phyloP scores from a whole-genome alignment of 2,113 vertebrate genomes.

The Paralichthys olivaceus region DNA sequence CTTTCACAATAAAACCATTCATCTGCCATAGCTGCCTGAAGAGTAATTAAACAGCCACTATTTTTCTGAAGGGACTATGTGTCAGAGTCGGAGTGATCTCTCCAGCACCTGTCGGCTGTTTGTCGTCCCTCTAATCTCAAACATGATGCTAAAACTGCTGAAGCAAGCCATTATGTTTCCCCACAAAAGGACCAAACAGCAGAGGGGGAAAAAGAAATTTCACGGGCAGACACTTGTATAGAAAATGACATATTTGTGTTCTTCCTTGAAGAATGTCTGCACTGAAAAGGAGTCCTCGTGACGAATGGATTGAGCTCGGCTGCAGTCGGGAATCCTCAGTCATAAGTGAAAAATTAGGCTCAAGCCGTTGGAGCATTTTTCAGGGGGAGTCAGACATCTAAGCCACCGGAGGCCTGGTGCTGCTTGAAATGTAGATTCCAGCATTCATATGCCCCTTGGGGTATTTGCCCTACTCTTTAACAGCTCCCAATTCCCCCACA shows the following conservation, averaged over 20 bases:
- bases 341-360: slow-evolving; percentile 46
- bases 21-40: not conserved
- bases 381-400: slow-evolving; percentile 7
- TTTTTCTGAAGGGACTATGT: not conserved
- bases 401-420: slow-evolving; percentile 15
- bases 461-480: slow-evolving; percentile 41
- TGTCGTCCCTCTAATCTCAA: slow-evolving; percentile 33
- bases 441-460: slow-evolving; percentile 50
- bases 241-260: slow-evolving; percentile 42
- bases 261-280: slow-evolving; percentile 19
- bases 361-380: slow-evolving; percentile 9
- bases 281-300: slow-evolving; percentile 23
- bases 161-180: slow-evolving; percentile 41
- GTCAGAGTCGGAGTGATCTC: slow-evolving; percentile 14
- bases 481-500: slow-evolving; percentile 33
- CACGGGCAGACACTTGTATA: slow-evolving; percentile 32
- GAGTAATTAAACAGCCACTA: not conserved
- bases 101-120: slow-evolving; percentile 16
- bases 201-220: slow-evolving; percentile 32
- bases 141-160: slow-evolving; percentile 48
- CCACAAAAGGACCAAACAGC: slow-evolving; percentile 43
- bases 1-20: slow-evolving; percentile 15
- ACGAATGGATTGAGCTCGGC: slow-evolving; percentile 32
- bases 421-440: slow-evolving; percentile 65
- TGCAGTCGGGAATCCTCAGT: slow-evolving; percentile 20